These are phyloP conservation scores for Selene dorsalis DNA, from an alignment of 2,797 vertebrate genomes.

Conservation along the genomic window DNA sequence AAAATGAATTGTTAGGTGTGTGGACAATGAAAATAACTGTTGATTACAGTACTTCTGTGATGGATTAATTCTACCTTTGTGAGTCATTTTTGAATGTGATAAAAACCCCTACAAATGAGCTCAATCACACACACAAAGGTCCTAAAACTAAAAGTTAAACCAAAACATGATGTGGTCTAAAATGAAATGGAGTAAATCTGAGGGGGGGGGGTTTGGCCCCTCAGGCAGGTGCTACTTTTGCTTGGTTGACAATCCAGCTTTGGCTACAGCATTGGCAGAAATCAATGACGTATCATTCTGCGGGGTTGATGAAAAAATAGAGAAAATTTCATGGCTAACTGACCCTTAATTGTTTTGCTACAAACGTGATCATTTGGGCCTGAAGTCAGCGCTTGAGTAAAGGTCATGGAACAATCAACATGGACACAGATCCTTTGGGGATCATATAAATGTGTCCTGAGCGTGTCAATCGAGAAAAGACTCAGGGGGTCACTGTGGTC, in stretches of 20 bases:
- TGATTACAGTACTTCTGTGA: neutral
- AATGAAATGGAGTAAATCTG: neutral
- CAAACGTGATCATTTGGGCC: neutral
- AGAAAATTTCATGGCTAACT: neutral
- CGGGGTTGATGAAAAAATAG: neutral
- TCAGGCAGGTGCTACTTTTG: neutral
- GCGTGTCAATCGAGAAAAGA: conserved; percentile 12
- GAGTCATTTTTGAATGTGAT: neutral
- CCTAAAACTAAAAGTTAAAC: neutral
- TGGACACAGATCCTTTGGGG: conserved; percentile 10
- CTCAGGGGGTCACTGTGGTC: neutral
- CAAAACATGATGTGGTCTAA: neutral
- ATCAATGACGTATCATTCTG: neutral
- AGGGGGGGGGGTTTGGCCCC: neutral
- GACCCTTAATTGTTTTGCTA: neutral
- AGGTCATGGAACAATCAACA: conserved; percentile 22
- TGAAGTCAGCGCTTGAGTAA: neutral
- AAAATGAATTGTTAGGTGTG: neutral
- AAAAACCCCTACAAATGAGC: neutral
- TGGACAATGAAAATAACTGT: neutral
- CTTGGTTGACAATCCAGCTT: neutral
- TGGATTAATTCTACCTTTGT: neutral
- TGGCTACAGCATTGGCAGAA: neutral
- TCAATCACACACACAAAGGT: neutral
- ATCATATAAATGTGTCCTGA: conserved; percentile 11